A percentile compares a stretch with the other conserved stretches of the same genome.
These are phyloP conservation scores for Calephelis nemesis DNA, from an alignment of 1,140 invertebrate species.

Conservation along the genomic window DNA sequence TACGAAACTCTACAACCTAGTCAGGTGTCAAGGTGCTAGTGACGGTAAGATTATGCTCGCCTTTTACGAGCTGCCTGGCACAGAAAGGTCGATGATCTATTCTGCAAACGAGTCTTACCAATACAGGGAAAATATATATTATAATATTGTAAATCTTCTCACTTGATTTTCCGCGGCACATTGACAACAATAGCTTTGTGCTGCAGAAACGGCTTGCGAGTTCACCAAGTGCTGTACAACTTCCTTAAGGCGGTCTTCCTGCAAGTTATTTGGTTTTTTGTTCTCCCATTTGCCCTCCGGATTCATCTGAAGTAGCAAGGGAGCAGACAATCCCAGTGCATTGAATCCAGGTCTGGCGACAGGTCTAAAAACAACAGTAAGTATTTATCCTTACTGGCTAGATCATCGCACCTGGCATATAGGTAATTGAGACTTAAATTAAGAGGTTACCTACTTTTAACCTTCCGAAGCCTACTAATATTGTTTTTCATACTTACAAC, in stretches of 20 bases:
- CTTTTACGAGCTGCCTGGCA: no score
- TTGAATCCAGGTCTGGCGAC: constrained; percentile 55
- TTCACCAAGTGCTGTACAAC: constrained; percentile 56
- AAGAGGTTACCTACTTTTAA: no score
- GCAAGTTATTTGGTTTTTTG: constrained; percentile 42
- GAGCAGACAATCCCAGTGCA: constrained; percentile 52
- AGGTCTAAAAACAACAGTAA: constrained; percentile 38
- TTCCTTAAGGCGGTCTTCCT: constrained; percentile 51
- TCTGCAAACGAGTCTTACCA: no score
- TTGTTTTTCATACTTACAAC: no score
- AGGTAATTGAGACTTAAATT: no score
- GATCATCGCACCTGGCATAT: no score
- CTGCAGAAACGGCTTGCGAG: constrained; percentile 56
- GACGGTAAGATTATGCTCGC: no score
- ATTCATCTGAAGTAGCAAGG: constrained; percentile 60
- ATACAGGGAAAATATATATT: neutral
- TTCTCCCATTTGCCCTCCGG: constrained; percentile 64
- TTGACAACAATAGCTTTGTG: constrained; percentile 62
- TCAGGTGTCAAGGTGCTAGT: no score
- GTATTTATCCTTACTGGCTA: no score
- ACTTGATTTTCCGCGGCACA: constrained; percentile 53
- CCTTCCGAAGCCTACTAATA: no score
- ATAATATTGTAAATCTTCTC: neutral
- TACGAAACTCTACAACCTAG: no score
- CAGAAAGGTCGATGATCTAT: no score